Percentiles rank a stretch among this genome's conserved stretches.
phyloP scores from a whole-genome alignment of 2,888 invertebrate genomes.

The Xestia sexstrigata region DNA sequence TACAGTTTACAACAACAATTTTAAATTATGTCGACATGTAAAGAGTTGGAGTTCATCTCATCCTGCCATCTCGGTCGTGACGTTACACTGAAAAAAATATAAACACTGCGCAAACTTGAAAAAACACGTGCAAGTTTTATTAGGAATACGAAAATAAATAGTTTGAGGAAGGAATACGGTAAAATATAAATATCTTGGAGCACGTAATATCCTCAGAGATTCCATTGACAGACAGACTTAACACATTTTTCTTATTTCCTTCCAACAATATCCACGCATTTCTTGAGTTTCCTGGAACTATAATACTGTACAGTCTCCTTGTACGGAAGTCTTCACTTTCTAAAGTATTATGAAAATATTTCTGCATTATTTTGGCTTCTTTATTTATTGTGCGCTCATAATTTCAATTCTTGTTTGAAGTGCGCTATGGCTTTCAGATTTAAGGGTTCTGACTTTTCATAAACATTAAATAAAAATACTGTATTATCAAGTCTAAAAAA shows the following conservation, averaged over 20 bases:
- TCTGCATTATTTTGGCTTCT: background rate
- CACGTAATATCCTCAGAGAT: conserved; percentile 19
- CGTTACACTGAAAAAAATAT: background rate
- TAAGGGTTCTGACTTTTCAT: background rate
- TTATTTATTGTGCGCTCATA: background rate
- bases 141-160: background rate
- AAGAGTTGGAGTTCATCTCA: too few relatives aligned
- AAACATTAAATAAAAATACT: background rate
- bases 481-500: background rate
- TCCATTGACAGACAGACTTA: conserved; percentile 24
- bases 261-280: conserved; percentile 21
- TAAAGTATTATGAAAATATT: background rate
- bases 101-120: background rate
- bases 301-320: background rate
- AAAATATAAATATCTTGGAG: conserved; percentile 3
- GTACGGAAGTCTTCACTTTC: background rate
- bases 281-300: conserved; percentile 15
- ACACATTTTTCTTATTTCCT: conserved; percentile 49
- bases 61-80: too few relatives aligned
- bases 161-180: background rate
- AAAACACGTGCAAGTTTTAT: background rate
- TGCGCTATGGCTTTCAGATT: background rate
- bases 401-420: background rate
- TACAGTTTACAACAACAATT: too few relatives aligned
- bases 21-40: too few relatives aligned